phyloP scores from a whole-genome alignment of 2,888 invertebrate species.

The Eupithecia tripunctaria region DNA sequence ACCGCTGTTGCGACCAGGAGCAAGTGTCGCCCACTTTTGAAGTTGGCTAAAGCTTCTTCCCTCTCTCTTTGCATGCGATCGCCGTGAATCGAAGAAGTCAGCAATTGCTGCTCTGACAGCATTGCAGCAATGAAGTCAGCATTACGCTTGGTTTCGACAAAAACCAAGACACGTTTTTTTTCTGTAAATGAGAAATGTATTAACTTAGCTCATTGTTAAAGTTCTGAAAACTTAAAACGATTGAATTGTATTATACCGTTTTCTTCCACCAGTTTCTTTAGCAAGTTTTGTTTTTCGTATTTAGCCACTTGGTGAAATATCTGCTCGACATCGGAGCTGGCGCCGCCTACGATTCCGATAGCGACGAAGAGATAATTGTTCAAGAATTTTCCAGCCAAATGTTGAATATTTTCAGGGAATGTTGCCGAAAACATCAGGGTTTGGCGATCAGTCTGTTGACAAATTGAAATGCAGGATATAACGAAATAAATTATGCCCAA shows the following conservation, averaged over 20 bases:
- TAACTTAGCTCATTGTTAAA: background rate
- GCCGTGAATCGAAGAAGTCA: conserved; percentile 99
- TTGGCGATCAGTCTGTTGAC: conserved; percentile 90
- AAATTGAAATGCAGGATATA: background rate
- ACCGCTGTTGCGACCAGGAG: conserved; percentile 98
- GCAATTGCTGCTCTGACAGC: conserved; percentile 90
- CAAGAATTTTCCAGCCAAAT: conserved; percentile 91
- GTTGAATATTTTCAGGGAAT: conserved; percentile 98
- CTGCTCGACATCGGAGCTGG: conserved; percentile 95
- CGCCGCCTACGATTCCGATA: conserved; percentile 96
- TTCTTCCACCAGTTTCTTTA: conserved; percentile 87
- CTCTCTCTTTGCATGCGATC: conserved; percentile 98
- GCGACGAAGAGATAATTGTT: conserved; percentile 92
- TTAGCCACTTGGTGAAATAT: conserved; percentile 87
- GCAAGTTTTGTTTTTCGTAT: conserved; percentile 89
- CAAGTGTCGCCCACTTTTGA: conserved; percentile 89
- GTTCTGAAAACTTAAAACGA: background rate
- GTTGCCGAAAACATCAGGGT: conserved; percentile 99
- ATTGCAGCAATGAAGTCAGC: conserved; percentile 95
- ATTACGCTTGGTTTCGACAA: conserved; percentile 95
- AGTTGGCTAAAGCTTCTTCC: conserved; percentile 96
- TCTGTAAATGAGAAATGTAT: conserved; percentile 50
- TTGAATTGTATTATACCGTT: conserved; percentile 64
- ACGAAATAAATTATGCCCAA: background rate
- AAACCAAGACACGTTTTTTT: conserved; percentile 88